Percentiles rank a stretch among this genome's conserved stretches.
Conservation (phyloP, 2,797 vertebrate species). For the Mormyrus hasselquistii region DNA sequence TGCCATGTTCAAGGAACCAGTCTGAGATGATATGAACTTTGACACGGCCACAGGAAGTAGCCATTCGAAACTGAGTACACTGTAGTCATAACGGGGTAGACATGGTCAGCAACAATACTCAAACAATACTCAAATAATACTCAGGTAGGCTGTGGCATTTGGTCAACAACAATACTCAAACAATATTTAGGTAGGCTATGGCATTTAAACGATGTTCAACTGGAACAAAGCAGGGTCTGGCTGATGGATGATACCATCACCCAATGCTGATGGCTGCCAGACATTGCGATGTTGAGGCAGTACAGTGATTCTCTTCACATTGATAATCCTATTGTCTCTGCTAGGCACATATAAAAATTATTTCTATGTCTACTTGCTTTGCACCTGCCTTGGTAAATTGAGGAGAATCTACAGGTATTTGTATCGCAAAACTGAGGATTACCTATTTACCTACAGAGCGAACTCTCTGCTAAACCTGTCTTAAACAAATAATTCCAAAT, state of each 20-base stretch:
- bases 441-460: neutral
- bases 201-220: neutral
- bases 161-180: too few species aligned
- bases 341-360: neutral
- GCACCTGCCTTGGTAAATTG: neutral
- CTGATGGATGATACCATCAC: neutral
- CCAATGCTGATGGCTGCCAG: neutral
- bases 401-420: neutral
- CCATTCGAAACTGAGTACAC: neutral
- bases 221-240: neutral
- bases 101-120: neutral
- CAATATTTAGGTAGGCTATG: neutral
- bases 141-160: too few species aligned
- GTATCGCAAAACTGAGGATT: neutral
- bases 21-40: neutral
- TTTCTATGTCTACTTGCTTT: neutral
- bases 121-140: too few species aligned
- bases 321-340: neutral
- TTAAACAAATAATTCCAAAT: neutral
- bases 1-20: neutral
- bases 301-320: neutral
- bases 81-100: neutral
- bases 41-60: neutral
- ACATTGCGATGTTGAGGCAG: neutral
- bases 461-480: neutral